phyloP scores from a whole-genome alignment of 2,888 invertebrate species.

The Zele albiditarsus region DNA sequence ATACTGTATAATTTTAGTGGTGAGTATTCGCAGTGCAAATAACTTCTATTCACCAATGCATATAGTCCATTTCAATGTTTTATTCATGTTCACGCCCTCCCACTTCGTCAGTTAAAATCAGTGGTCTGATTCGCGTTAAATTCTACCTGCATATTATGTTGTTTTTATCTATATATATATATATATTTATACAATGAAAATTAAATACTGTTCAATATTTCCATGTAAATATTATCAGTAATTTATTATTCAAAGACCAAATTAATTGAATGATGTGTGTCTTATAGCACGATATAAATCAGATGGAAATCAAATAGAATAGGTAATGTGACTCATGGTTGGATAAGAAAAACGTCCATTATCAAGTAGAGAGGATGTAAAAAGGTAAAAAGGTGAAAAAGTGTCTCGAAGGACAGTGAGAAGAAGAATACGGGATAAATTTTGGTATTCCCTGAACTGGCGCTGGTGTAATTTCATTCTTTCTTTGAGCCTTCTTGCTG shows the following conservation, averaged over 20 bases:
- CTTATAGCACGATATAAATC: background rate
- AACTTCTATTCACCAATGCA: slow-evolving; percentile 23
- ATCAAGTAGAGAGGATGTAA: background rate
- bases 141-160: slow-evolving; percentile 11
- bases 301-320: background rate
- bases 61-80: slow-evolving; percentile 20
- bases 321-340: slow-evolving; percentile 26
- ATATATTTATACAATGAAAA: background rate
- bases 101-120: slow-evolving; percentile 24
- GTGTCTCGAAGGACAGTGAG: slow-evolving; percentile 24
- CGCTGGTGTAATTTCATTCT: slow-evolving; percentile 41
- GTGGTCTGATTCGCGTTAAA: slow-evolving; percentile 20
- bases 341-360: slow-evolving; percentile 26
- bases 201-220: background rate
- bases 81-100: slow-evolving; percentile 18
- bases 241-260: no score
- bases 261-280: no score
- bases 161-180: background rate
- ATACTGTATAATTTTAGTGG: slow-evolving; percentile 6
- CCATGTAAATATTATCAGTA: no score
- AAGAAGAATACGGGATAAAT: slow-evolving; percentile 34
- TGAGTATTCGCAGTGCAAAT: slow-evolving; percentile 18
- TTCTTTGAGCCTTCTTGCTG: slow-evolving; percentile 26
- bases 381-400: slow-evolving; percentile 21
- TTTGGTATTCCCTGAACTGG: slow-evolving; percentile 36